These are phyloP conservation scores for Centruroides sculpturatus DNA, from an alignment of 1,140 invertebrate species.

Conservation along the genomic window DNA sequence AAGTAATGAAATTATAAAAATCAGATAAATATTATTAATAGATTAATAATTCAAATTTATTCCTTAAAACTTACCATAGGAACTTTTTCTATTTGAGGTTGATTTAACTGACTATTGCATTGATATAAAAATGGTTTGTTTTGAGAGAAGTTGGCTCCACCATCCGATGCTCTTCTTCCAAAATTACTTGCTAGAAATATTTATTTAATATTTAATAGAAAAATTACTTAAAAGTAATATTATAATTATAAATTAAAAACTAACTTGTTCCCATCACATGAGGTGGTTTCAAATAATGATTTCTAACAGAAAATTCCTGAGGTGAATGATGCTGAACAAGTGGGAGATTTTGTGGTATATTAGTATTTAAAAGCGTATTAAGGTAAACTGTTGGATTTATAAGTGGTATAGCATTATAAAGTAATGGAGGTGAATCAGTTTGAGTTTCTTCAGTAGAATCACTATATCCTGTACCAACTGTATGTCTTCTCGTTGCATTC, in stretches of 20 bases:
- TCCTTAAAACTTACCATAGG: too few species aligned
- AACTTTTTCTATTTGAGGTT: too few species aligned
- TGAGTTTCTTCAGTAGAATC: too few species aligned
- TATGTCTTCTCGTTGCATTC: constrained; percentile 58
- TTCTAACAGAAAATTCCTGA: constrained; percentile 75
- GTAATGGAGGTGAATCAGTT: constrained; percentile 31
- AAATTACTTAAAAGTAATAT: too few species aligned
- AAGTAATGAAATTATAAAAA: too few species aligned
- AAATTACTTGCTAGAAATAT: constrained; percentile 47
- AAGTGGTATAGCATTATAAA: constrained; percentile 11
- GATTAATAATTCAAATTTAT: too few species aligned
- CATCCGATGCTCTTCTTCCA: constrained; percentile 84
- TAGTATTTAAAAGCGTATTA: constrained; percentile 40
- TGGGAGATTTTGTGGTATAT: constrained; percentile 57
- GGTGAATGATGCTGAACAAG: constrained; percentile 56
- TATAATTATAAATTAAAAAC: constrained; percentile 15
- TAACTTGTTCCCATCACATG: constrained; percentile 57
- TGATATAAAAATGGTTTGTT: too few species aligned
- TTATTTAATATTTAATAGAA: background rate
- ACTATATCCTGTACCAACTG: constrained; percentile 62
- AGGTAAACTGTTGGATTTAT: constrained; percentile 23
- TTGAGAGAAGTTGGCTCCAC: constrained; percentile 65
- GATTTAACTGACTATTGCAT: too few species aligned
- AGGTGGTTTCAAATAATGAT: constrained; percentile 81
- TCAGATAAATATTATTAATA: too few species aligned